phyloP scores from a whole-genome alignment of 2,888 invertebrate species.

The Sarcophaga caerulescens region DNA sequence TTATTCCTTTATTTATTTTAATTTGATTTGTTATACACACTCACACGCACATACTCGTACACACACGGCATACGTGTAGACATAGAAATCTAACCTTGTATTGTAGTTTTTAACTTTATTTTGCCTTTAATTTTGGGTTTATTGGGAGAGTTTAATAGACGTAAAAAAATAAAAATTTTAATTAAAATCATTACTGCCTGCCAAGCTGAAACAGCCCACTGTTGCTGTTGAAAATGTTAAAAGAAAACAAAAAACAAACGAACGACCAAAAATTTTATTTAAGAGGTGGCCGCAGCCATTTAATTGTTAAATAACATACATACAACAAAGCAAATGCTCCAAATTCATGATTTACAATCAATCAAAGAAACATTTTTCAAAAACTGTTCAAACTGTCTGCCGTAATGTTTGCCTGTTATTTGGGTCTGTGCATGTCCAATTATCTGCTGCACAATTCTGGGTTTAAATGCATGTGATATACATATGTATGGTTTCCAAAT shows the following conservation, averaged over 20 bases:
- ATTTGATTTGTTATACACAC: not conserved
- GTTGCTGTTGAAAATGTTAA: not conserved
- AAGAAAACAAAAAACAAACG: not conserved
- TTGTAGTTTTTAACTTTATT: not conserved
- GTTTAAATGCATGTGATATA: not conserved
- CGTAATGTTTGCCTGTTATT: not conserved
- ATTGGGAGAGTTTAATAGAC: not conserved
- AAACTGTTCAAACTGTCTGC: not conserved
- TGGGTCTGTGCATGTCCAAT: conserved; percentile 47
- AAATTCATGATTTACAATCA: conserved; percentile 61
- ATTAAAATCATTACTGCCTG: conserved; percentile 16
- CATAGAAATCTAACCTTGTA: conserved; percentile 52
- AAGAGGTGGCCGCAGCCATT: conserved; percentile 13
- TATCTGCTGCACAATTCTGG: conserved; percentile 27
- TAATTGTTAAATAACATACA: conserved; percentile 38
- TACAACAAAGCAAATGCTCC: conserved; percentile 63
- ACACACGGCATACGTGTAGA: no score
- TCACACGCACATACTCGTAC: no score
- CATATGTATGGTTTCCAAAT: not conserved
- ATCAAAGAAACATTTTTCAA: conserved; percentile 58
- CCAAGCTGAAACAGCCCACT: not conserved
- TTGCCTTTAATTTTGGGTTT: not conserved
- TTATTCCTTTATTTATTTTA: conserved; percentile 50
- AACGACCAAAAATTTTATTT: not conserved
- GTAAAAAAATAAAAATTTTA: not conserved